Conservation (phyloP, 2,888 invertebrate species). For the Drosophila incognita region DNA sequence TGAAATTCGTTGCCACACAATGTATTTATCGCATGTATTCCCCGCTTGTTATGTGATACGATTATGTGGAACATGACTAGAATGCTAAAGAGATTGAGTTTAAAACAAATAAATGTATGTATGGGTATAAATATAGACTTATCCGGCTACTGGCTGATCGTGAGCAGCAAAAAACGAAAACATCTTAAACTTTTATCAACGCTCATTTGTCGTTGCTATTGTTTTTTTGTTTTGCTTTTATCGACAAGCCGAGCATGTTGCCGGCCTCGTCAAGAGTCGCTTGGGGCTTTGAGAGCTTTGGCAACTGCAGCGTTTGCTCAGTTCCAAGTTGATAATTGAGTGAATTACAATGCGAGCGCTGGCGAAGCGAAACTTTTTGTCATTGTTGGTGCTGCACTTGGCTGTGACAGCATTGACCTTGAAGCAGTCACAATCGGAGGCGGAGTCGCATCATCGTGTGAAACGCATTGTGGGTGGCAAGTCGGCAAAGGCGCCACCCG, state of each 20-base stretch:
- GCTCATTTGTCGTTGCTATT: conserved; percentile 17
- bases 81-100: conserved; percentile 27
- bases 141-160: conserved; percentile 37
- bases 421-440: conserved; percentile 4
- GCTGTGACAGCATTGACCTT: conserved; percentile 39
- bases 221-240: conserved; percentile 41
- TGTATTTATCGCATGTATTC: background rate
- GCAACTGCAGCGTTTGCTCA: conserved; percentile 32
- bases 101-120: conserved; percentile 2
- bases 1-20: background rate
- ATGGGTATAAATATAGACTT: conserved; percentile 21
- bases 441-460: conserved; percentile 64
- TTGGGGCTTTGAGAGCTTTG: conserved; percentile 17
- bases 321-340: conserved; percentile 64
- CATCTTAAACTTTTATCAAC: conserved; percentile 35
- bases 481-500: conserved; percentile 88
- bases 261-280: conserved; percentile 51
- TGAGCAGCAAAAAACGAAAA: conserved; percentile 15
- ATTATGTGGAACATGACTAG: conserved; percentile 53
- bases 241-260: conserved; percentile 57
- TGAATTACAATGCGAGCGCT: conserved; percentile 58
- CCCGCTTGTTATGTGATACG: conserved; percentile 13
- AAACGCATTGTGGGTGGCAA: conserved; percentile 89
- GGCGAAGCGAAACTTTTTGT: conserved; percentile 57
- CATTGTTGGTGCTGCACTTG: conserved; percentile 27